Evolutionary conservation across 2,113 vertebrate genomes (phyloP).

Genomic region (Brachyhypopomus occidentalis): DNA sequence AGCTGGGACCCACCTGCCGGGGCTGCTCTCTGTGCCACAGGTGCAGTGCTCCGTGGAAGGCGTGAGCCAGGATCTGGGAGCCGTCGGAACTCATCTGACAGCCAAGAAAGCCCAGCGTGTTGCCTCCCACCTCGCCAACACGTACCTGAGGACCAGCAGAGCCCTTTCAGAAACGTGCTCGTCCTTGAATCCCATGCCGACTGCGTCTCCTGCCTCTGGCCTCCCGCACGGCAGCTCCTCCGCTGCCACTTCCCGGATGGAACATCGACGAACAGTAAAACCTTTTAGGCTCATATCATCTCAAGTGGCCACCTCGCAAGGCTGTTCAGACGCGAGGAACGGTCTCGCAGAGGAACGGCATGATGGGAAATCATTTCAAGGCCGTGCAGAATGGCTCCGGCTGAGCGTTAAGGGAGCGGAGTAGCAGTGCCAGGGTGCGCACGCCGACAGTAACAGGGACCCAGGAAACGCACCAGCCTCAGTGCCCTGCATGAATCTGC

Average conservation of each 20-base stretch:
- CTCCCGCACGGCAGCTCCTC: background rate
- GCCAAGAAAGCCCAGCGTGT: conserved; percentile 93
- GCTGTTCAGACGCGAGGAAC: background rate
- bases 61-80: conserved; percentile 88
- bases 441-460: conserved; percentile 15
- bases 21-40: conserved; percentile 83
- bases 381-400: background rate
- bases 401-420: conserved; percentile 25
- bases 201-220: background rate
- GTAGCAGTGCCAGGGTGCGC: no score
- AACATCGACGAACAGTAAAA: conserved; percentile 30
- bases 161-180: background rate
- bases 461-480: conserved; percentile 4
- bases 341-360: background rate
- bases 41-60: conserved; percentile 93
- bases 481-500: conserved; percentile 27
- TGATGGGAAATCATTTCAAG: conserved; percentile 20
- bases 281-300: conserved; percentile 9
- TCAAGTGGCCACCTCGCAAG: conserved; percentile 8
- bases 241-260: background rate
- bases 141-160: conserved; percentile 78
- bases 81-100: conserved; percentile 92
- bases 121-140: conserved; percentile 96
- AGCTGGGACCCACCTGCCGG: conserved; percentile 71
- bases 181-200: background rate